Evolutionary conservation across 2,113 vertebrate genomes (phyloP).

Genomic region (Ceyx cyanopectus): DNA sequence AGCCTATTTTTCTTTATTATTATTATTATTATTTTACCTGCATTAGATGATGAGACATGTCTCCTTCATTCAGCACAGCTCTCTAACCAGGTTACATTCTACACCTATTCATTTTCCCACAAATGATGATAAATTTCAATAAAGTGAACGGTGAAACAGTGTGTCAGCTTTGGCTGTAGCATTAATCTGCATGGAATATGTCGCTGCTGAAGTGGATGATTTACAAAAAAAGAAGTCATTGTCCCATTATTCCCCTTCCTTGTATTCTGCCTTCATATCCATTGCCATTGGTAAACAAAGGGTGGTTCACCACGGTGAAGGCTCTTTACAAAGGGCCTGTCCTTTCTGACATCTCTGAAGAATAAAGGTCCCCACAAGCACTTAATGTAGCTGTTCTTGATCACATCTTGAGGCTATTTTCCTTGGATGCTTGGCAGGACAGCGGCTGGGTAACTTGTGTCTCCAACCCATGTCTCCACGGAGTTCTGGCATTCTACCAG

Average conservation of each 20-base stretch:
- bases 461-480: background rate
- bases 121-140: slow-evolving; percentile 14
- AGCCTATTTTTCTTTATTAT: background rate
- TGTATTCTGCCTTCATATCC: background rate
- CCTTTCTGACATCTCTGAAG: slow-evolving; percentile 19
- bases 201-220: background rate
- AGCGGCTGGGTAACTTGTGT: background rate
- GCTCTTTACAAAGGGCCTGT: background rate
- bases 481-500: slow-evolving; percentile 47
- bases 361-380: slow-evolving; percentile 18
- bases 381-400: background rate
- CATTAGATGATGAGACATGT: background rate
- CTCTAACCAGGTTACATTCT: background rate
- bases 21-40: background rate
- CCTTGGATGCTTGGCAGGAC: background rate
- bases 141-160: slow-evolving; percentile 21
- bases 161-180: slow-evolving; percentile 17
- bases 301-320: background rate
- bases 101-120: slow-evolving; percentile 10
- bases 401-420: background rate
- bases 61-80: background rate
- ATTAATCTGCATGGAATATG: background rate
- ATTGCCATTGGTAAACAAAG: slow-evolving; percentile 4
- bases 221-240: background rate
- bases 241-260: background rate